A percentile compares a stretch with the other conserved stretches of the same genome.
Conservation (phyloP, 2,797 vertebrate genomes). For the Siniperca scherzeri region DNA sequence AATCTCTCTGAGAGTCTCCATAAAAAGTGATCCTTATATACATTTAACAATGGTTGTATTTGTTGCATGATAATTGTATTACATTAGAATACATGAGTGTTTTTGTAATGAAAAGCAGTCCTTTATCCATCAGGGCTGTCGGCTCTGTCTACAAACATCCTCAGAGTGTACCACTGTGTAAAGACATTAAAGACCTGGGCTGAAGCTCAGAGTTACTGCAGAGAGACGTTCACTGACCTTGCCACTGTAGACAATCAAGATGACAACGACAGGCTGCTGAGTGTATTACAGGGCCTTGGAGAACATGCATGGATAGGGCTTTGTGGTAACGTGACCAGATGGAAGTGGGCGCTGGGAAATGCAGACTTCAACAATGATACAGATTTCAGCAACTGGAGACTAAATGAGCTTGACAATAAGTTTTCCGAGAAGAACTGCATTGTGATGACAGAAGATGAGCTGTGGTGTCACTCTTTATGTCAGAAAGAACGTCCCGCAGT, state of each 20-base stretch:
- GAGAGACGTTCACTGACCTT: slow-evolving; percentile 60
- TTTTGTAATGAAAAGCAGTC: neutral
- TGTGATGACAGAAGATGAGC: fast-evolving
- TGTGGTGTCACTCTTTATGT: fast-evolving
- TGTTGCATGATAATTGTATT: neutral
- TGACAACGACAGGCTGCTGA: slow-evolving; percentile 4
- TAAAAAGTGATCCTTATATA: neutral
- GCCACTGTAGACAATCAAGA: slow-evolving; percentile 38
- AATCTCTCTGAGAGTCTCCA: neutral
- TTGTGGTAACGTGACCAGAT: slow-evolving; percentile 45
- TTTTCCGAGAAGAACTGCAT: neutral
- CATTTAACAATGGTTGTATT: neutral
- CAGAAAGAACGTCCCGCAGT: fast-evolving
- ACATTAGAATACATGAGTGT: neutral
- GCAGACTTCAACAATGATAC: neutral
- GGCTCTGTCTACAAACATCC: neutral
- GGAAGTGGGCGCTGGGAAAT: slow-evolving; percentile 60
- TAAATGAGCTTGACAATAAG: fast-evolving
- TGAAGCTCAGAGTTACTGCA: slow-evolving; percentile 70
- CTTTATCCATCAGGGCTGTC: slow-evolving; percentile 43
- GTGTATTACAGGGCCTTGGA: fast-evolving
- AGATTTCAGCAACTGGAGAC: slow-evolving; percentile 5
- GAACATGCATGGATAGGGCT: slow-evolving; percentile 62
- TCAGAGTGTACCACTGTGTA: slow-evolving; percentile 58
- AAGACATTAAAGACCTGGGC: slow-evolving; percentile 46